Conservation (phyloP, 2,888 invertebrate genomes). For the Drosophila buzzatii region DNA sequence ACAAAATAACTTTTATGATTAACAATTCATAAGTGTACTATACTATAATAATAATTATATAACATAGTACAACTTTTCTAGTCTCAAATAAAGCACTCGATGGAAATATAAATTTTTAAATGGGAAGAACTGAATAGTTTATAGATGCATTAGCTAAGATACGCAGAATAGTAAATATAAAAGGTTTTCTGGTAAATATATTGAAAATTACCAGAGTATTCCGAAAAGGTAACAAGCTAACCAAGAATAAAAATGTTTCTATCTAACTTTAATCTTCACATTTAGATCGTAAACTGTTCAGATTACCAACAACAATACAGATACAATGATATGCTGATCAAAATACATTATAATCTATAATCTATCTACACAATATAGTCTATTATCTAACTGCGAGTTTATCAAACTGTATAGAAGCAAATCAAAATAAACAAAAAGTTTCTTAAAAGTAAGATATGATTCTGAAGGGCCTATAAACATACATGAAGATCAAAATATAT, state of each 20-base stretch:
- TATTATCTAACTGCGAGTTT: background rate
- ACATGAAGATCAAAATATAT: background rate
- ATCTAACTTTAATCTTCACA: background rate
- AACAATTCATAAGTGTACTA: conserved; percentile 40
- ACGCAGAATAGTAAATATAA: background rate
- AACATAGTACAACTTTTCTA: conserved; percentile 51
- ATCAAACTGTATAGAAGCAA: background rate
- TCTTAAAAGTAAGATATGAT: background rate
- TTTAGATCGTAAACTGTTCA: background rate
- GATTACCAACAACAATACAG: too few species aligned
- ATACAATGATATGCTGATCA: background rate
- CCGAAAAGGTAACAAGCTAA: background rate
- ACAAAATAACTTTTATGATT: conserved; percentile 52
- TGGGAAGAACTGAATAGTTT: background rate
- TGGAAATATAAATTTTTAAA: conserved; percentile 6
- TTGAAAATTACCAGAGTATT: too few species aligned
- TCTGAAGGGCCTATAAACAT: background rate
- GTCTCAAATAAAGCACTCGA: conserved; percentile 49
- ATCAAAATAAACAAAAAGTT: background rate
- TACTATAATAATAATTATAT: conserved; percentile 47
- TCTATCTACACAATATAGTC: background rate
- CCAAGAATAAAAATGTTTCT: background rate
- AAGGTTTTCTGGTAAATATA: too few species aligned
- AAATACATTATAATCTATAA: background rate
- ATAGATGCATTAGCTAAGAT: background rate